A percentile compares a stretch with the other conserved stretches of the same genome.
Evolutionary conservation across 1,140 invertebrate species (phyloP).

Genomic region (Heliconius himera): DNA sequence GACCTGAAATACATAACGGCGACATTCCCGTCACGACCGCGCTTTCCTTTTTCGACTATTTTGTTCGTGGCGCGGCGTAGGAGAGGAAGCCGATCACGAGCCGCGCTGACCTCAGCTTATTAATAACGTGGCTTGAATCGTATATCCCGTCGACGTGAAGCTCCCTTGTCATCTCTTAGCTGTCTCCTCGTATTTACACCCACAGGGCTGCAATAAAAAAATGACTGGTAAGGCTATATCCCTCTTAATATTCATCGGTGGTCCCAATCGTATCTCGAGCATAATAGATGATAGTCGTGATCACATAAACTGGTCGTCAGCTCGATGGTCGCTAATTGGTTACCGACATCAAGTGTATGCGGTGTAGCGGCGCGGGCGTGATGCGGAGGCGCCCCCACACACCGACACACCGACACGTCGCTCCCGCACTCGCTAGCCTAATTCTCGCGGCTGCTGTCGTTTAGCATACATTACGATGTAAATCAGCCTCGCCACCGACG

Average conservation of each 20-base stretch:
- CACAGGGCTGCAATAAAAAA: constrained; percentile 43
- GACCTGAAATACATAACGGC: constrained; percentile 71
- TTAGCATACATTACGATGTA: constrained; percentile 76
- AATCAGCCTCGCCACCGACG: constrained; percentile 62
- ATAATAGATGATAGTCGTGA: constrained; percentile 66
- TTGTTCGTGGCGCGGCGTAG: constrained; percentile 60
- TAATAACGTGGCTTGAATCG: constrained; percentile 72
- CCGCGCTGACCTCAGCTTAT: constrained; percentile 58
- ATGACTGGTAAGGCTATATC: constrained; percentile 39
- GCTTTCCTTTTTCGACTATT: constrained; percentile 76
- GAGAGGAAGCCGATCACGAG: constrained; percentile 57
- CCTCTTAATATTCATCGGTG: constrained; percentile 50
- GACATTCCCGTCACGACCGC: constrained; percentile 74
- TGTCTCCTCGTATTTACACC: constrained; percentile 29
- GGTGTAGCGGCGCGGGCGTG: constrained; percentile 27
- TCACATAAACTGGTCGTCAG: constrained; percentile 50
- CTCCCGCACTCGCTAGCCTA: constrained; percentile 61
- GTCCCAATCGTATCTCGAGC: constrained; percentile 40
- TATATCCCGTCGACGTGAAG: constrained; percentile 49
- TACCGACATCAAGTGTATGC: no score
- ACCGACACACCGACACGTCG: constrained; percentile 51
- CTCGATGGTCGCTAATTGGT: constrained; percentile 60
- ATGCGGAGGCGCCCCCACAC: constrained; percentile 46
- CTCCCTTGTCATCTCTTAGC: constrained; percentile 34
- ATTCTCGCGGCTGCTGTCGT: constrained; percentile 65